These are phyloP conservation scores for Cavia aperea DNA, from an alignment of 2,113 vertebrate genomes.

Conservation along the genomic window DNA sequence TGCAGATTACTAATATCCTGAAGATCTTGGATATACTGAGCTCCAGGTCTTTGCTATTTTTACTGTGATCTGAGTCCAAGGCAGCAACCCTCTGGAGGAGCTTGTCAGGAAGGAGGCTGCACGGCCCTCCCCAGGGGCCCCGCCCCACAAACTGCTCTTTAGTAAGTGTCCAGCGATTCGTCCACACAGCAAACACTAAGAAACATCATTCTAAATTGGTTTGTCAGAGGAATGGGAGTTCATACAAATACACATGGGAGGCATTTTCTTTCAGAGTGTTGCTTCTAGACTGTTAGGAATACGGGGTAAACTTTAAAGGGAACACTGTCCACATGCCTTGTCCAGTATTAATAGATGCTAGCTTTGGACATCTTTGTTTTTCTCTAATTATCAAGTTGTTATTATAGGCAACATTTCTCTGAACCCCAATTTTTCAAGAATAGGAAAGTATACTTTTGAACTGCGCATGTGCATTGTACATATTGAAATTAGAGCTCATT, in stretches of 20 bases:
- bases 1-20: background rate
- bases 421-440: background rate
- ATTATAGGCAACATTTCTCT: background rate
- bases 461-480: background rate
- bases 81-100: background rate
- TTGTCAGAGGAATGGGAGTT: background rate
- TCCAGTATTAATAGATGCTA: background rate
- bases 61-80: background rate
- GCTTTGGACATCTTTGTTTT: background rate
- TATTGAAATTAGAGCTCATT: background rate
- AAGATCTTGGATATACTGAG: background rate
- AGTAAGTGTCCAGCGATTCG: background rate
- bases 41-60: background rate
- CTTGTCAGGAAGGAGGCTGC: too few species aligned
- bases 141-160: background rate
- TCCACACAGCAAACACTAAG: background rate
- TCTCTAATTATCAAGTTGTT: background rate
- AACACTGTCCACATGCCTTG: background rate
- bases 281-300: background rate
- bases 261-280: background rate
- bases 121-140: fast-evolving
- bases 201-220: background rate
- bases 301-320: background rate
- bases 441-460: background rate
- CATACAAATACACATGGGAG: background rate